Base-by-base conservation (phyloP, 2,888 invertebrate species). In the Cynaeus angustus region DNA sequence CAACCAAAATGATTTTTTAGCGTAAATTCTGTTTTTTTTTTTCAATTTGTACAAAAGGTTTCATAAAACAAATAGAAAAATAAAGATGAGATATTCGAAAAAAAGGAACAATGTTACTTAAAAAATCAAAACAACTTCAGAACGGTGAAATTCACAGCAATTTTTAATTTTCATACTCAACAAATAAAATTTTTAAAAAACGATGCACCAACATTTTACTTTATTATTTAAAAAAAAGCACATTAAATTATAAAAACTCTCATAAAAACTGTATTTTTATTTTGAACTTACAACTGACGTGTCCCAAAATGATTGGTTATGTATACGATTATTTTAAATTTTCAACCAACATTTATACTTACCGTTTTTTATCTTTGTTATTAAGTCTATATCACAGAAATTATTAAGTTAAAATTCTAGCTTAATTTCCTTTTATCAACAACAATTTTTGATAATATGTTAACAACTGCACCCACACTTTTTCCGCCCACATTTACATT, bases 381-480 rank as follows among this genome's bases (percentile, higher is more conserved):
- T 12, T 10, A 3, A 41, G 8, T 10, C n/a, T 53, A 53, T 26
- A 53, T 53, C 53, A 53, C 53, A 53, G 12, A 53, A 12, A 21
- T 53, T 13, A 1, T 21, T 53, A 13, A 9, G 13, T 30, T 13
- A 8, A 16, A 30, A 53, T 30, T 6, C n/a, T 14, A 10, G 8
- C 10, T 6, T 3, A 30, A 30, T 30, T 16, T 53, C 4, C 37
- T 6, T 3, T 46, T 46, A 46, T 46, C 46, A n/a, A 3, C 7
- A 13, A 4, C 46, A 13, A 13, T 46, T 46, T 46, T 16, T 46
- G 26, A 46, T 46, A 46, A 53, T 12, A 53, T 14, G 7, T 6
- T 21, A 16, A 52, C 13, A 53, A 53, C n/a, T n/a, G n/a, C 37
- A 28, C 37, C 53, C 30, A 53, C 37, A 12, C 37, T 10, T 53